Base-by-base conservation (phyloP, 2,113 vertebrate genomes). In the Prunella himalayana region DNA sequence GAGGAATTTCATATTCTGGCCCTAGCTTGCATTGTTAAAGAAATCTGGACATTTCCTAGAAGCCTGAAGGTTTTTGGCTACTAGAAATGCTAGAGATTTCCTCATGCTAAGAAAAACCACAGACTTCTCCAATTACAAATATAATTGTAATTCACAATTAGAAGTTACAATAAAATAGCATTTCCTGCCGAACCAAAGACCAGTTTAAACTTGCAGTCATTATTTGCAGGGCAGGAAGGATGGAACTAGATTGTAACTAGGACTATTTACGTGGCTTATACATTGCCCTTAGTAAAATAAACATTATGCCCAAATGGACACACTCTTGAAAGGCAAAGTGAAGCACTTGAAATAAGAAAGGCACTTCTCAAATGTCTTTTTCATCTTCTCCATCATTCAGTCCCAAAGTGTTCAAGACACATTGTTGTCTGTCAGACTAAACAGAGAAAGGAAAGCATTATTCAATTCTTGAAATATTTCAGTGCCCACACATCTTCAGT, bases 381-480 rank as follows among this genome's bases (percentile, higher is more conserved):
- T 91, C 79, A 65, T 94, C 83, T 90, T 94, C 68, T 91, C 42
- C 42, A 82, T 94, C 84, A 63, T 89, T 96, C 71, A 80, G 51
- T 88, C 69, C 82, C 72, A 51, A 97, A 92, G 61, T 71, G n/a
- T 77, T 94, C 79, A 92, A 92, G 79, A 84, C 79, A 44, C 56
- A 82, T 82, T 77, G 79, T 93, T 91, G 95, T 92, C 79, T 93
- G 82, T 97, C 88, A 95, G 93, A 82, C 86, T 94, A 94, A 96
- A 90, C 76, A 95, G 87, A 92, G 83, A 91, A 95, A 88, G 44
- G 61, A 86, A 92, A 95, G 76, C 65, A 96, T 95, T 95, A 96
- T 90, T 95, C 68, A 91, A 82, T 95, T 97, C 90, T 82, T 96
- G 91, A 97, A 97, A 96, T 95, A 97, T 95, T 98, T 97, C 71